Conservation (phyloP, 2,888 invertebrate genomes). For the Panopea generosa region DNA sequence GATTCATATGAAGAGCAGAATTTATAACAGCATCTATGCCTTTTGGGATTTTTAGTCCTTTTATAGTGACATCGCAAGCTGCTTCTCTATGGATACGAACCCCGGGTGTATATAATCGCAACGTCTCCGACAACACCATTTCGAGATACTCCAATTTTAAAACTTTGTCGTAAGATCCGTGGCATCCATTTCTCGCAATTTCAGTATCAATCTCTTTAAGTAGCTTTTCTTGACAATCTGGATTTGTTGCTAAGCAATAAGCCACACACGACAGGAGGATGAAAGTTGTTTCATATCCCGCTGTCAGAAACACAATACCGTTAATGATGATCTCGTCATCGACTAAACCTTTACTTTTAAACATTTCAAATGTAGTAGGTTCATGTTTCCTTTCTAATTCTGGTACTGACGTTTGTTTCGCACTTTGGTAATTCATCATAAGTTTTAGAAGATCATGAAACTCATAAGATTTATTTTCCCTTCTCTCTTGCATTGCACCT, state of each 20-base stretch:
- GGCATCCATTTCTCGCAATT: conserved; percentile 11
- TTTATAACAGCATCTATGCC: conserved; percentile 56
- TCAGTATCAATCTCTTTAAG: conserved; percentile 57
- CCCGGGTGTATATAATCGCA: conserved; percentile 63
- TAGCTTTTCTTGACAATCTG: conserved; percentile 83
- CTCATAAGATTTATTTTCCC: not conserved
- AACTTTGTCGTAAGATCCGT: conserved; percentile 57
- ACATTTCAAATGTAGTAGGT: conserved; percentile 24
- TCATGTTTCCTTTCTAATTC: conserved; percentile 58
- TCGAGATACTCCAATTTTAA: conserved; percentile 60
- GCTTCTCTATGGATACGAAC: conserved; percentile 56
- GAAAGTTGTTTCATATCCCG: conserved; percentile 87
- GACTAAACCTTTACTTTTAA: conserved; percentile 55
- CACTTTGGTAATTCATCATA: conserved; percentile 38
- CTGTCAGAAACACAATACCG: conserved; percentile 85
- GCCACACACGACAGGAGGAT: conserved; percentile 85
- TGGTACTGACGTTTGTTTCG: not conserved
- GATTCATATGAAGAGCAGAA: conserved; percentile 61
- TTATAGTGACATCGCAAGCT: conserved; percentile 51
- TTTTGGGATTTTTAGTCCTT: conserved; percentile 59
- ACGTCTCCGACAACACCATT: conserved; percentile 63
- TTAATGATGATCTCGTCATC: conserved; percentile 75
- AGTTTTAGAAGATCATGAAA: conserved; percentile 39
- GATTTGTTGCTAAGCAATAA: conserved; percentile 85
- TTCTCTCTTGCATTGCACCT: conserved; percentile 45